Conservation (phyloP, 2,888 invertebrate species). For the Andrena bicolor region DNA sequence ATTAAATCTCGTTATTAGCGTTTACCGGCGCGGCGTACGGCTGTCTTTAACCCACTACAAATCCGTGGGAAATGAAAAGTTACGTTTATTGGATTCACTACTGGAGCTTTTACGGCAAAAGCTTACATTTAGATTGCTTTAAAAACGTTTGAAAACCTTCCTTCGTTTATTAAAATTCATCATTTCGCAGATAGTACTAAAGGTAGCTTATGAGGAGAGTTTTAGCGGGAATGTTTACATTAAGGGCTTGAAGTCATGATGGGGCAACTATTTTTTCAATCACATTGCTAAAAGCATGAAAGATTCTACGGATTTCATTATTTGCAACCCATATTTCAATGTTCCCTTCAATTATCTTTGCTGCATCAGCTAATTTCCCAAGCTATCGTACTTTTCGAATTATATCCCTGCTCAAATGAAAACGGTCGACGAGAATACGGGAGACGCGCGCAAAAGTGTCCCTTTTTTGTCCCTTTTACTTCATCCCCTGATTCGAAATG, state of each 20-base stretch:
- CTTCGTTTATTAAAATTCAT: too few species aligned
- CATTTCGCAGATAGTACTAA: too few species aligned
- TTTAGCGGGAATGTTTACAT: too few species aligned
- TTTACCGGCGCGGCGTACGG: neutral
- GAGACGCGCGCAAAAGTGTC: neutral
- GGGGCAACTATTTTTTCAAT: too few species aligned
- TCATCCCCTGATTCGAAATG: slow-evolving; percentile 19
- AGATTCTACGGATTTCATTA: too few species aligned
- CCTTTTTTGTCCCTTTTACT: neutral
- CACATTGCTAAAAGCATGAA: too few species aligned
- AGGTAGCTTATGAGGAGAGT: too few species aligned
- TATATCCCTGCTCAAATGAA: slow-evolving; percentile 9
- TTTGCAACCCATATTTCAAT: neutral
- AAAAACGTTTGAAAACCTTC: neutral
- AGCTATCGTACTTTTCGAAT: neutral
- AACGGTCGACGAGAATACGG: neutral
- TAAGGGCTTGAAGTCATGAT: too few species aligned
- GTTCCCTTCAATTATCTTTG: neutral
- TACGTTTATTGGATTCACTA: neutral
- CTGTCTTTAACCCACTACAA: neutral
- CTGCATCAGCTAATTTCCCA: neutral
- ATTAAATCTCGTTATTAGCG: slow-evolving; percentile 42
- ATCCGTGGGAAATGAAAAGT: slow-evolving; percentile 5
- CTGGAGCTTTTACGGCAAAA: neutral
- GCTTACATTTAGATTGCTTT: neutral